Evolutionary conservation across 2,113 vertebrate genomes (phyloP), one percentile per base, ranked within the genome.

Genomic region (Nycticorax nycticorax): DNA sequence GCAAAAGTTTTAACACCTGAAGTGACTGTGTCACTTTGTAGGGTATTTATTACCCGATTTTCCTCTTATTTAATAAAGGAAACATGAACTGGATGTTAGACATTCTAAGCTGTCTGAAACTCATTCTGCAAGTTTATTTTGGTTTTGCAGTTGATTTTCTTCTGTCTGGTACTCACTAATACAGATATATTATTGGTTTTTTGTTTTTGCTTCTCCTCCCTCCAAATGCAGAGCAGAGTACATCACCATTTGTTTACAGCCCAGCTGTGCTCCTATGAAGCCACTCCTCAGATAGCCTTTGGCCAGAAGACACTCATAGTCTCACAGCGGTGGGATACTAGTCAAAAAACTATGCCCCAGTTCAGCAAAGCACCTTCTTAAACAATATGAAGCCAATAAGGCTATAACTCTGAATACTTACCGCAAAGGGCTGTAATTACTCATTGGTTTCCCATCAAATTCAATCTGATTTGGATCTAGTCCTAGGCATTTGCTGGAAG

Each of bases 391-490:
- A 93, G 37, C 55, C 67, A 89, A 23, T 39, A 76, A 82, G 60
- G 60, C 43, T 84, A 21, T 17, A 91, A 47, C 39, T 63, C 67
- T 33, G 39, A 64, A 45, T n/a, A 15, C 32, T 60, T 22, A 48
- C 62, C 73, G 83, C 83, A 87, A 87, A 87, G 37, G 57, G 56
- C 68, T 89, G 53, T 39, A 91, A 86, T 86, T 81, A 75, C 27
- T 84, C 14, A 4, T 84, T 95, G 86, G 64, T 39, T 97, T 96
- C 68, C 73, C 77, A 93, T 67, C 79, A 93, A 88, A 88, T 75
- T 91, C 83, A 87, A 60, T 87, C 47, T 85, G 66, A 62, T 87
- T 88, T 94, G 96, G 95, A 92, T 87, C 69, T 72, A 60, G 57
- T 68, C 83, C 91, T 78, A 87, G 89, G 56, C 41, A 28, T 87